Conservation (phyloP, 2,888 invertebrate genomes). For the Temnothorax ravouxi region DNA sequence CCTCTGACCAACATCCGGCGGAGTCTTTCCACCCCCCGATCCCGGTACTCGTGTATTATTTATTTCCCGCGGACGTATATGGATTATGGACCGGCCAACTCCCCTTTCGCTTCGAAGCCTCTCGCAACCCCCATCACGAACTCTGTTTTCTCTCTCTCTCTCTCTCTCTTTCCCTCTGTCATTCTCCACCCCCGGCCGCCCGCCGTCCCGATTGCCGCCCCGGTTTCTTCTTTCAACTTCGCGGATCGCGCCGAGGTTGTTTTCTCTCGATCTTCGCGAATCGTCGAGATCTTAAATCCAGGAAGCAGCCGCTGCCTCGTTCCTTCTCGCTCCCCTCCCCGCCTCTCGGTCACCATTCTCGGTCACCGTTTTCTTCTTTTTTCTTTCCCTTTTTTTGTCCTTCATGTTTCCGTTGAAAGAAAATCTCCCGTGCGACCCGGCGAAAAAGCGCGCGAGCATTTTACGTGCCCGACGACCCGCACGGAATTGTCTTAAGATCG, state of each 20-base stretch:
- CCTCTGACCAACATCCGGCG: slow-evolving; percentile 73
- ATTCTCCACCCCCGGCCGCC: slow-evolving; percentile 7
- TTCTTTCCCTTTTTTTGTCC: not conserved
- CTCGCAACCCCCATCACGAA: slow-evolving; percentile 15
- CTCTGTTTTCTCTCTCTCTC: slow-evolving; percentile 12
- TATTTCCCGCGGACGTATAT: slow-evolving; percentile 83
- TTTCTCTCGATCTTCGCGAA: slow-evolving; percentile 48
- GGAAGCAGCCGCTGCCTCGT: slow-evolving; percentile 20
- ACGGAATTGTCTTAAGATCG: slow-evolving; percentile 72
- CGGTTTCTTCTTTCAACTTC: slow-evolving; percentile 10
- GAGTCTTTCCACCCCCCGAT: slow-evolving; percentile 62
- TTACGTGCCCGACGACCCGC: slow-evolving; percentile 68
- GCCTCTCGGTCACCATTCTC: not conserved
- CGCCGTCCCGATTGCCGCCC: not conserved
- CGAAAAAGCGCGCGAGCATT: slow-evolving; percentile 43
- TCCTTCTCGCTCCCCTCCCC: not conserved
- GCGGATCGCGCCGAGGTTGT: slow-evolving; percentile 39
- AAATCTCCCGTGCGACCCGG: slow-evolving; percentile 36
- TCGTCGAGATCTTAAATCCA: slow-evolving; percentile 59
- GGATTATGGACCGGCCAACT: slow-evolving; percentile 80
- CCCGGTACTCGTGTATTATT: slow-evolving; percentile 82
- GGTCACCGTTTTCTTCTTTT: not conserved
- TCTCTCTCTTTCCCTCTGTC: not conserved
- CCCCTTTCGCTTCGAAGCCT: slow-evolving; percentile 25
- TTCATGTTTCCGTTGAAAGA: slow-evolving; percentile 25